Evolutionary conservation across 1,140 invertebrate genomes (phyloP), one percentile per base, ranked within the genome.

Genomic region (Eupristina koningsbergeri): DNA sequence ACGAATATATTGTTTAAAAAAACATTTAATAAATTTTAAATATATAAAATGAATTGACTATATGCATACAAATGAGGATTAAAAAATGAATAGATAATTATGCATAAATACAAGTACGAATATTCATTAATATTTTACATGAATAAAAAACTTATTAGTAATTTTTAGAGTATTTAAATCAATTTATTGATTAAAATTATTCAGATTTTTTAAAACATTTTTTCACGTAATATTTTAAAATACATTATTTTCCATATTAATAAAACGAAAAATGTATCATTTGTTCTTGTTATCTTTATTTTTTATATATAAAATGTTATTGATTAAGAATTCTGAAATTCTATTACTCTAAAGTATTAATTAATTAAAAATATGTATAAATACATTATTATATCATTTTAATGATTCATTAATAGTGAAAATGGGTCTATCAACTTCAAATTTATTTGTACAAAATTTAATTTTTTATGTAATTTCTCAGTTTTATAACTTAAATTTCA

Each of bases 371-470:
- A 84, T 80, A 80, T 75, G 78, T 80, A 80, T 61, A 84, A 63
- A 80, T 84, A 84, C 64, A 58, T 75, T 77, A 67, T 81, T 31
- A 75, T 77, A 75, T 31, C 26, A 53, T 47, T 31, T 53, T 84
- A 67, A 36, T 84, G 69, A n/a, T n/a, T n/a, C n/a, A n/a, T n/a
- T n/a, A n/a, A n/a, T n/a, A n/a, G n/a, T n/a, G 53, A 77, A 75
- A 75, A 63, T 73, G 75, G 39, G 50, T 76, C 87, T 86, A 86
- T 78, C 86, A 86, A 89, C 85, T 83, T 86, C 85, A 88, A 87
- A 88, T 81, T 85, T 88, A 88, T 88, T 89, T 88, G 88, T 89
- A 89, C 86, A 88, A 88, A 88, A 88, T 69, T 81, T 39, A 53
- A 36, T 81, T 81, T 81, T 26, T 81, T 81, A 58, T 81, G 74